phyloP scores from a whole-genome alignment of 2,888 invertebrate genomes.

The Amphipoea oculea region DNA sequence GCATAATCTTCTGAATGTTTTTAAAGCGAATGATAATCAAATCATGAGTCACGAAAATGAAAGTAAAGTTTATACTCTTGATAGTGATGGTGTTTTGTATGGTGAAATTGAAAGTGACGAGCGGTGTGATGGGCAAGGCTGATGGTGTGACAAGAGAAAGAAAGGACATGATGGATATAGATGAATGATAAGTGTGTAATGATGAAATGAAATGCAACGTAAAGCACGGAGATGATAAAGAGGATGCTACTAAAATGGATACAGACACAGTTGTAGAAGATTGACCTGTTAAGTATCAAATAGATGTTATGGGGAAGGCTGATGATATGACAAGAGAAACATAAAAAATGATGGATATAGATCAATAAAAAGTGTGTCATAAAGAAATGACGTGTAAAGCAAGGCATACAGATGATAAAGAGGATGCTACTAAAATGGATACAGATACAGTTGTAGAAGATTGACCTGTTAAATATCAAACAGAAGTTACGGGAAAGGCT shows the following conservation, averaged over 20 bases:
- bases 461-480: neutral
- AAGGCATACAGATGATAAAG: too few relatives aligned
- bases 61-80: slow-evolving; percentile 42
- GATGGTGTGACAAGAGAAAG: neutral
- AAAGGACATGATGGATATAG: neutral
- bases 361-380: too few relatives aligned
- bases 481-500: neutral
- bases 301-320: too few relatives aligned
- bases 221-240: neutral
- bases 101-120: slow-evolving; percentile 33
- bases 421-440: neutral
- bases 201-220: neutral
- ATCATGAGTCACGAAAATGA: slow-evolving; percentile 50
- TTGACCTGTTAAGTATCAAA: neutral
- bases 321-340: too few relatives aligned
- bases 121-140: neutral
- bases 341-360: too few relatives aligned
- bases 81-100: slow-evolving; percentile 11
- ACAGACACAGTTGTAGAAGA: neutral
- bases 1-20: slow-evolving; percentile 32
- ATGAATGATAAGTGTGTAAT: neutral
- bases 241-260: neutral
- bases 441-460: neutral
- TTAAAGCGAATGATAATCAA: slow-evolving; percentile 45
- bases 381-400: too few relatives aligned